Evolutionary conservation across 2,888 invertebrate species (phyloP), one percentile per base, ranked within the genome.

Genomic region (Unio pictorum): DNA sequence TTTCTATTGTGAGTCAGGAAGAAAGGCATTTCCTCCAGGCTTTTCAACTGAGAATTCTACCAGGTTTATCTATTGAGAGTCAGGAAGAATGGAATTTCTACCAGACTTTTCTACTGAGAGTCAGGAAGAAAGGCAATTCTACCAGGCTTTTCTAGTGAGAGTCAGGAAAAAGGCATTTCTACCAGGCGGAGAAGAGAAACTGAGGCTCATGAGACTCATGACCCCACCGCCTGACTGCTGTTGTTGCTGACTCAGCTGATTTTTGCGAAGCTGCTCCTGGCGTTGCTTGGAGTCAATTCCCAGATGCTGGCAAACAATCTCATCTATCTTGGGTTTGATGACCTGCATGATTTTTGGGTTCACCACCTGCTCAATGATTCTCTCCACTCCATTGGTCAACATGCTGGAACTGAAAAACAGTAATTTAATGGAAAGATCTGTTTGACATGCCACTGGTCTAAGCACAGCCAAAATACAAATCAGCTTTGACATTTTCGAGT

Each of bases 341-440:
- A 95, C 93, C 4, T 95, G 93, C 65, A 78, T 70, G 76, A 97
- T 95, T 92, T 97, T 97, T 0, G 96, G 96, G 90, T 96, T 96
- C 0, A 98, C 96, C 0, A 97, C 96, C 92, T 98, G 98, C 88
- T 97, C 97, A 0, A 98, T 96, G 76, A 98, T 96, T 79, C 97
- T 93, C 89, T 97, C 96, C 4, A 98, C 95, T 15, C 98, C 98
- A 80, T 94, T 94, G 85, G 96, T 95, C 79, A 98, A 91, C 90
- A 95, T 96, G 61, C 95, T 95, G 68, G 95, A 95, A 86, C 96
- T 96, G 91, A 64, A 90, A 91, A 18, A 61, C 18, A 64, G 28
- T 23, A 26, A 45, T 17, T 60, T 4, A n/a, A 63, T 45, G 45
- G 45, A 45, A 45, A 3, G 45, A 11, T 45, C 11, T 11, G 45